phyloP scores from a whole-genome alignment of 2,797 vertebrate species.

The Hapalemur alaotrensis region DNA sequence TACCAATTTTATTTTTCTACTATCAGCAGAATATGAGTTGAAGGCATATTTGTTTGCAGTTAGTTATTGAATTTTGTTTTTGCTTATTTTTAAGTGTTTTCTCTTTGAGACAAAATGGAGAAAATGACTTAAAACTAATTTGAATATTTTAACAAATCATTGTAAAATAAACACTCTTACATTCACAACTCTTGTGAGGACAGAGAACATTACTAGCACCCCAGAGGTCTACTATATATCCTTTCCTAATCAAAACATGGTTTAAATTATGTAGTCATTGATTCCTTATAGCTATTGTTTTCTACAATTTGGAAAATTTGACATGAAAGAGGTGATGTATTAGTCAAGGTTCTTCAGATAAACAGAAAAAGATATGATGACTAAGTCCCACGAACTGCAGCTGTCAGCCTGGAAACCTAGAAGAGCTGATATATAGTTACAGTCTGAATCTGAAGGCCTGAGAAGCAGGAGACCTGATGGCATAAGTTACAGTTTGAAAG shows the following conservation, averaged over 20 bases:
- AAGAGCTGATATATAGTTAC: neutral
- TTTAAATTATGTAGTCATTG: neutral
- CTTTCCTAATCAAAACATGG: neutral
- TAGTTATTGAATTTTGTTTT: neutral
- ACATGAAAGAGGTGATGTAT: neutral
- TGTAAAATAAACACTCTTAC: neutral
- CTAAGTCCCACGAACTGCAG: neutral
- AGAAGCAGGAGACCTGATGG: neutral
- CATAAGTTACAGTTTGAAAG: neutral
- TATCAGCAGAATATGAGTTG: neutral
- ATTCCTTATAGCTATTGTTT: neutral
- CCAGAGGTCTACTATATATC: neutral
- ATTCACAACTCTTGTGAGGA: neutral
- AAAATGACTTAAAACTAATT: neutral
- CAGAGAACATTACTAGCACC: neutral
- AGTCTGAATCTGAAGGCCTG: neutral
- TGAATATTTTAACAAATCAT: slow-evolving; percentile 10
- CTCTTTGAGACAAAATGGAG: neutral
- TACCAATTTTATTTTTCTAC: neutral
- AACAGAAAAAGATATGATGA: neutral
- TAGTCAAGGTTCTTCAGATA: neutral
- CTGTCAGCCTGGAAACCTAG: neutral
- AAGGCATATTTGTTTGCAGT: neutral
- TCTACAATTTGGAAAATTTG: neutral
- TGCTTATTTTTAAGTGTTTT: neutral